A percentile compares a stretch with the other conserved stretches of the same genome.
Evolutionary conservation across 2,113 vertebrate genomes (phyloP).

Genomic region (Glareola pratincola): DNA sequence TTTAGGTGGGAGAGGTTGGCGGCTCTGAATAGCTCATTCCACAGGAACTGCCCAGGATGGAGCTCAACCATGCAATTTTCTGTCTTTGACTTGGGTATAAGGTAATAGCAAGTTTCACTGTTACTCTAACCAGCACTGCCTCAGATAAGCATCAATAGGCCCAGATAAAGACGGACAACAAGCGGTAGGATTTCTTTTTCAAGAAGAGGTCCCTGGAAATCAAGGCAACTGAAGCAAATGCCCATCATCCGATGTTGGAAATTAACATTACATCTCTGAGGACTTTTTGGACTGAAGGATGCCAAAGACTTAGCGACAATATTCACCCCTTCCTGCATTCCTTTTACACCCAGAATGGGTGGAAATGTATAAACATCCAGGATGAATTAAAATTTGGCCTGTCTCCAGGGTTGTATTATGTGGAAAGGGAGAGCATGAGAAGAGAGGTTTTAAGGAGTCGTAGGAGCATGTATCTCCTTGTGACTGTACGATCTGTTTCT

Average conservation of each 20-base stretch:
- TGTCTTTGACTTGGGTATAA: not conserved
- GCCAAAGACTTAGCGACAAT: not conserved
- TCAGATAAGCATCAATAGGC: not conserved
- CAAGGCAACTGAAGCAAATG: not conserved
- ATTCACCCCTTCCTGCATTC: not conserved
- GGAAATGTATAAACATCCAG: not conserved
- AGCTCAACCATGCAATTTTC: slow-evolving; percentile 31
- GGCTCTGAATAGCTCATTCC: slow-evolving; percentile 33
- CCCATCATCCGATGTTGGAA: fast-evolving
- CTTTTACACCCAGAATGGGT: not conserved
- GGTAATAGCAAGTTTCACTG: not conserved
- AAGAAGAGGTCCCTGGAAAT: not conserved
- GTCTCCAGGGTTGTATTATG: not conserved
- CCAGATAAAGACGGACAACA: not conserved
- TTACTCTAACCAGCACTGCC: not conserved
- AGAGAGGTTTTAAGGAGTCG: not conserved
- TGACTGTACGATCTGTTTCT: not conserved
- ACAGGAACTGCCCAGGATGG: not conserved
- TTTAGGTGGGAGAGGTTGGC: not conserved
- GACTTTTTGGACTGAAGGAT: not conserved
- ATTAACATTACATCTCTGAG: not conserved
- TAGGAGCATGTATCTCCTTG: not conserved
- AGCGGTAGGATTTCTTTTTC: not conserved
- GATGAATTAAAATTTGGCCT: not conserved
- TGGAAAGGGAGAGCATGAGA: not conserved